Evolutionary conservation across 2,113 vertebrate species (phyloP).

Genomic region (Osmerus mordax): DNA sequence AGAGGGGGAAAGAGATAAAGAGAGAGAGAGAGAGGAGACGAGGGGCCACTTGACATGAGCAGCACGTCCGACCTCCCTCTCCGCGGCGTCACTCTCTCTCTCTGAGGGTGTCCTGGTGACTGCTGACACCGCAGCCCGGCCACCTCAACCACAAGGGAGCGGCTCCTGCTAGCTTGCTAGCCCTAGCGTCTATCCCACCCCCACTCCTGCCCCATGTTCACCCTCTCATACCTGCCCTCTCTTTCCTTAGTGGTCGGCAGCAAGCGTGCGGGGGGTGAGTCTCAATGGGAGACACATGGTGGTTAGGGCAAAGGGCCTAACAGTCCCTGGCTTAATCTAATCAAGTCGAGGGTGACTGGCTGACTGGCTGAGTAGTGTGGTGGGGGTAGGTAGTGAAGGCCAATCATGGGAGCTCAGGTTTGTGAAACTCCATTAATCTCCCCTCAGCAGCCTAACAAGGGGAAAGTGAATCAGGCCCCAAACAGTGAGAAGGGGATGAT

Average conservation of each 20-base stretch:
- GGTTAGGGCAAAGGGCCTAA: not conserved
- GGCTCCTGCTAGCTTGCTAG: too few species aligned
- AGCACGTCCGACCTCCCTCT: not conserved
- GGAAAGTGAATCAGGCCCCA: slow-evolving; percentile 6
- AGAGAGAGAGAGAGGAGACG: not conserved
- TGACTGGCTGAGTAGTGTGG: too few species aligned
- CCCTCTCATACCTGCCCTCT: too few species aligned
- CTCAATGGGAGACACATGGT: not conserved
- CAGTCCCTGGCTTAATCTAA: not conserved
- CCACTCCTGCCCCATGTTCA: too few species aligned
- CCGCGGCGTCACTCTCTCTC: not conserved
- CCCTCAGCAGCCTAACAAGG: slow-evolving; percentile 12
- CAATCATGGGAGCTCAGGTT: slow-evolving; percentile 9
- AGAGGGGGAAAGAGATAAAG: not conserved
- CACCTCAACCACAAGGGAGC: too few species aligned
- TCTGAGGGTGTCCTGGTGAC: not conserved
- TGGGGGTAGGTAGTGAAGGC: not conserved
- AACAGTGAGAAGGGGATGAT: slow-evolving; percentile 1
- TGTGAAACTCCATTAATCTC: slow-evolving; percentile 2
- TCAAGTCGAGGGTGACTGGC: not conserved
- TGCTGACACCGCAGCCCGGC: not conserved
- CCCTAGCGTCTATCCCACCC: too few species aligned
- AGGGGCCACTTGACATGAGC: not conserved
- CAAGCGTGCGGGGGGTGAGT: not conserved
- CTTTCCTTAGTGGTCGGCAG: not conserved